Percentiles rank a stretch among this genome's conserved stretches.
Conservation (phyloP, 2,113 vertebrate species). For the Panurus biarmicus region DNA sequence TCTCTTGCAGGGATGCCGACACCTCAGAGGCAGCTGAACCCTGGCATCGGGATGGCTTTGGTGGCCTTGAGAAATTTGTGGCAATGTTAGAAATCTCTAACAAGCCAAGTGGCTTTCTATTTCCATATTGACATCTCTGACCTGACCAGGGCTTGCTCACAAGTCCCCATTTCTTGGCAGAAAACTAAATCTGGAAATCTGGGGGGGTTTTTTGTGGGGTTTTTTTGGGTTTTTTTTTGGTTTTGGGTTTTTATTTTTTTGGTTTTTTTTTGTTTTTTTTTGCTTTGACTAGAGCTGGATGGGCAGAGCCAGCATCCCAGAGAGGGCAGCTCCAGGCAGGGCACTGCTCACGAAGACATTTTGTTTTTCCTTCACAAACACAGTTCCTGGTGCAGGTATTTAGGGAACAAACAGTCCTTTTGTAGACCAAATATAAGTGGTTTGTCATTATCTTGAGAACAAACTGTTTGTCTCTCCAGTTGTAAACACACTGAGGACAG, state of each 20-base stretch:
- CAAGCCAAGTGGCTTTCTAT: neutral
- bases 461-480: slow-evolving; percentile 46
- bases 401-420: slow-evolving; percentile 52
- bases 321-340: neutral
- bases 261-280: neutral
- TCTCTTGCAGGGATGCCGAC: neutral
- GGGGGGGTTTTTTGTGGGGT: too few species aligned
- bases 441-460: slow-evolving; percentile 58
- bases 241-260: too few species aligned
- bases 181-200: neutral
- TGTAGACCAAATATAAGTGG: slow-evolving; percentile 55
- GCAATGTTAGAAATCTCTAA: neutral
- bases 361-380: neutral
- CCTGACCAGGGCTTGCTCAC: neutral
- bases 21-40: neutral
- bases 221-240: too few species aligned
- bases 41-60: neutral
- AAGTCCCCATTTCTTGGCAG: neutral
- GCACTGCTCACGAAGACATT: neutral
- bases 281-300: neutral
- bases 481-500: slow-evolving; percentile 47
- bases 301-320: neutral
- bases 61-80: neutral
- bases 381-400: slow-evolving; percentile 35
- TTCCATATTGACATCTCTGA: neutral